Evolutionary conservation across 2,888 invertebrate genomes (phyloP).

Genomic region (Drosophila birchii): DNA sequence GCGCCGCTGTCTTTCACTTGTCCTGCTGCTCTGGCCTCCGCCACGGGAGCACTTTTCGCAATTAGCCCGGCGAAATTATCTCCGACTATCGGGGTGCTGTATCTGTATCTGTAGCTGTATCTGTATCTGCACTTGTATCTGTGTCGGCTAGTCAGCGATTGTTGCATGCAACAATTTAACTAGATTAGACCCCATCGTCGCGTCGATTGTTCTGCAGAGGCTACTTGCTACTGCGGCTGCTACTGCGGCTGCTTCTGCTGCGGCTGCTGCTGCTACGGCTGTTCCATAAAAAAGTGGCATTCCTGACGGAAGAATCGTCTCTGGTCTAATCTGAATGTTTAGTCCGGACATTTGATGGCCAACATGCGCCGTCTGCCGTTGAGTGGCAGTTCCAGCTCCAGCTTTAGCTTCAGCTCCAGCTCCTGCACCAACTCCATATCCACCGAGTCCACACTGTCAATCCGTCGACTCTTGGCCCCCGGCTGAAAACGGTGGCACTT

Average conservation of each 20-base stretch:
- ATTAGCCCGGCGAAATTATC: slow-evolving; percentile 81
- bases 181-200: slow-evolving; percentile 64
- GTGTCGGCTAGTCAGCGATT: slow-evolving; percentile 51
- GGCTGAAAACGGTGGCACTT: slow-evolving; percentile 81
- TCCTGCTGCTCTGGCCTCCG: slow-evolving; percentile 58
- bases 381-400: slow-evolving; percentile 71
- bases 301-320: slow-evolving; percentile 71
- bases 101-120: slow-evolving; percentile 43
- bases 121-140: slow-evolving; percentile 31
- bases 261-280: slow-evolving; percentile 7
- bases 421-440: slow-evolving; percentile 11
- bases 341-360: slow-evolving; percentile 78
- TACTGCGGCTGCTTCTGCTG: neutral
- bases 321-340: slow-evolving; percentile 76
- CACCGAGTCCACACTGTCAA: slow-evolving; percentile 59
- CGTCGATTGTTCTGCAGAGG: slow-evolving; percentile 68
- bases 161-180: slow-evolving; percentile 82
- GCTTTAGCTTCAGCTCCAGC: slow-evolving; percentile 36
- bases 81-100: slow-evolving; percentile 34
- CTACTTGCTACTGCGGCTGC: slow-evolving; percentile 36
- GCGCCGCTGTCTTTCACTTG: slow-evolving; percentile 71
- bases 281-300: slow-evolving; percentile 62
- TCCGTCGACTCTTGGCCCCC: slow-evolving; percentile 54
- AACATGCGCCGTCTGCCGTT: slow-evolving; percentile 65
- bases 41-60: slow-evolving; percentile 82